Evolutionary conservation across 2,888 invertebrate genomes (phyloP).

Genomic region (Drymonia ruficornis): DNA sequence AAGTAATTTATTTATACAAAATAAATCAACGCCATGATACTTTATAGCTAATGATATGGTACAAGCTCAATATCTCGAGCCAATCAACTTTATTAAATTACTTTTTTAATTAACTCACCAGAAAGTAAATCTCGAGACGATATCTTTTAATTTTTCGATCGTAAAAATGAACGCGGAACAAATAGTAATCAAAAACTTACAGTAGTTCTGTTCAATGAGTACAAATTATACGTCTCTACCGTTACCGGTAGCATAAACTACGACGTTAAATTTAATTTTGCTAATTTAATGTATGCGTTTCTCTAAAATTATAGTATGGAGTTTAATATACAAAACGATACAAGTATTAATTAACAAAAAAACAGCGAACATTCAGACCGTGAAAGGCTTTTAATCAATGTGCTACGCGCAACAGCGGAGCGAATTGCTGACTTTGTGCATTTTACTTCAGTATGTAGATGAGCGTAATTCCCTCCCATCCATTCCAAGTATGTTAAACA

Average conservation of each 20-base stretch:
- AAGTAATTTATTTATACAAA: conserved; percentile 33
- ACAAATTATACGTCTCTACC: conserved; percentile 35
- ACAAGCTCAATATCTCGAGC: conserved; percentile 26
- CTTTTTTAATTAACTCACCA: conserved; percentile 39
- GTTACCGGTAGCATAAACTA: conserved; percentile 22
- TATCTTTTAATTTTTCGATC: conserved; percentile 34
- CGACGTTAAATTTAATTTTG: conserved; percentile 33
- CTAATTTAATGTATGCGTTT: conserved; percentile 37
- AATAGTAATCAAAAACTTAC: conserved; percentile 33
- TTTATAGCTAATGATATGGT: conserved; percentile 39
- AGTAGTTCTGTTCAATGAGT: conserved; percentile 39
- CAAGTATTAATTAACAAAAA: conserved; percentile 52
- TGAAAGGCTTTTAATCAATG: conserved; percentile 61
- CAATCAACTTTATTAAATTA: conserved; percentile 45
- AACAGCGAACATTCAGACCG: conserved; percentile 48
- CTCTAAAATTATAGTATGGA: conserved; percentile 50
- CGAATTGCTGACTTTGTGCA: conserved; percentile 50
- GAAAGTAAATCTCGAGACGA: conserved; percentile 35
- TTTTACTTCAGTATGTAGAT: conserved; percentile 58
- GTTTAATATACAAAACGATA: conserved; percentile 50
- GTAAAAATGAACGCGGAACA: conserved; percentile 32
- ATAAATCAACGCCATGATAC: conserved; percentile 37
- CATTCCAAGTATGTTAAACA: conserved; percentile 57
- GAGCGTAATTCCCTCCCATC: conserved; percentile 56
- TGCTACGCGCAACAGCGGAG: conserved; percentile 51